Conservation (phyloP, 2,888 invertebrate species). For the Torymus tubicola region DNA sequence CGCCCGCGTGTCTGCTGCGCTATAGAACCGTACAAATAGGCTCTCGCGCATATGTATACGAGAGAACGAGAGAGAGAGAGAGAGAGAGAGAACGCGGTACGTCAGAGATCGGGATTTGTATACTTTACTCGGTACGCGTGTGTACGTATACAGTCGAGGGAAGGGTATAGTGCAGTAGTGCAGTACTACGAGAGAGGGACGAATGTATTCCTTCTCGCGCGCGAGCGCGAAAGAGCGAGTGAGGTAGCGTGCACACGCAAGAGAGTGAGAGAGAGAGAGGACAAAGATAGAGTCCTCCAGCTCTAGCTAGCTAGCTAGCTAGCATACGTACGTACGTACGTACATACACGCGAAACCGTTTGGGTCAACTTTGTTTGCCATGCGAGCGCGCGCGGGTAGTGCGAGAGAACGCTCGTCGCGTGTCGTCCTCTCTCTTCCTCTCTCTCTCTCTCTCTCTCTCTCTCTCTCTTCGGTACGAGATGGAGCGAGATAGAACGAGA, state of each 20-base stretch:
- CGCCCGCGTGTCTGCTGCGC: no score
- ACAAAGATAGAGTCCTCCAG: constrained; percentile 50
- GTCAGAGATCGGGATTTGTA: constrained; percentile 65
- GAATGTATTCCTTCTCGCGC: not conserved
- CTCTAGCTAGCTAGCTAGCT: not conserved
- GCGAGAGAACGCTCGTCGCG: constrained; percentile 7
- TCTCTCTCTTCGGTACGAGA: no score
- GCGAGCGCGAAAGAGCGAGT: no score
- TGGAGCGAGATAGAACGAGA: no score
- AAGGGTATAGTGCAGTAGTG: constrained; percentile 13
- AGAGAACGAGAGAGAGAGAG: not conserved
- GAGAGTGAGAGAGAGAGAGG: not conserved
- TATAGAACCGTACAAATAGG: constrained; percentile 36
- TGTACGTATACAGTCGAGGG: not conserved
- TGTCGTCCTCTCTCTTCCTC: constrained; percentile 70
- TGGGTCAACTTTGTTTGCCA: constrained; percentile 75
- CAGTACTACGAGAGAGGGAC: constrained; percentile 47
- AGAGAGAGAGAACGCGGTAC: constrained; percentile 9
- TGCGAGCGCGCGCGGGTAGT: constrained; percentile 39
- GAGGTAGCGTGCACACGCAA: no score
- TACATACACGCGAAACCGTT: constrained; percentile 61
- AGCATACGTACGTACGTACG: constrained; percentile 56
- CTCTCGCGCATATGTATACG: constrained; percentile 12
- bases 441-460: no score
- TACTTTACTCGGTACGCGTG: constrained; percentile 61